Evolutionary conservation across 2,113 vertebrate genomes (phyloP), one percentile per base, ranked within the genome.

Genomic region (Dolichallabes microphthalmus): DNA sequence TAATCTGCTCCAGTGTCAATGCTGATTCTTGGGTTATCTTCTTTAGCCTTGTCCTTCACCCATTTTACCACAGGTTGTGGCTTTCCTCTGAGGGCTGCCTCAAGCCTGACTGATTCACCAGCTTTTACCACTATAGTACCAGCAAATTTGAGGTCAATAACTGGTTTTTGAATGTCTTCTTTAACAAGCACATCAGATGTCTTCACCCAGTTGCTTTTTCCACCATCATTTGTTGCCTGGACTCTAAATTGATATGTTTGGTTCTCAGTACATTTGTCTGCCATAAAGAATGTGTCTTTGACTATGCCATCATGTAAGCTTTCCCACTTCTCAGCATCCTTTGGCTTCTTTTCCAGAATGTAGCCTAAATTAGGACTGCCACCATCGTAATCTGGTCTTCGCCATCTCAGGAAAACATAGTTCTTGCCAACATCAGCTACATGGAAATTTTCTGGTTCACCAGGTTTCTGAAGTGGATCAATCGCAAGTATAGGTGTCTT

Each of bases 361-460:
- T 99, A 99, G 6, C 95, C 96, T 55, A 99, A 92, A 89, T 98
- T 97, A 25, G 96, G 97, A 87, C 97, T 98, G 89, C 98, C 98
- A 52, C 98, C 98, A 85, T 99, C 98, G 82, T 97, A 98, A 93
- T 97, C 97, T 30, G 98, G 98, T 75, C 92, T 95, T 85, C 97
- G 96, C 98, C 98, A 99, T 90, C 95, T 98, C 60, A 99, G 93
- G 89, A 95, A 94, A 27, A 98, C 98, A 83, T 96, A 94, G 76
- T 96, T 97, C 90, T 99, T 99, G 86, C 97, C 97, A 90, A 97
- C 93, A 86, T 99, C 97, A 79, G 96, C 95, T 89, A 95, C 96
- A 88, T 97, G 96, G 89, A 99, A 97, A 80, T 99, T 98, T 93
- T 99, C 97, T 86, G 98, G 98, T 89, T 97, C 96, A 50, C 98